Evolutionary conservation across 2,888 invertebrate genomes (phyloP), one percentile per base, ranked within the genome.

Genomic region (Pollenia amentaria): DNA sequence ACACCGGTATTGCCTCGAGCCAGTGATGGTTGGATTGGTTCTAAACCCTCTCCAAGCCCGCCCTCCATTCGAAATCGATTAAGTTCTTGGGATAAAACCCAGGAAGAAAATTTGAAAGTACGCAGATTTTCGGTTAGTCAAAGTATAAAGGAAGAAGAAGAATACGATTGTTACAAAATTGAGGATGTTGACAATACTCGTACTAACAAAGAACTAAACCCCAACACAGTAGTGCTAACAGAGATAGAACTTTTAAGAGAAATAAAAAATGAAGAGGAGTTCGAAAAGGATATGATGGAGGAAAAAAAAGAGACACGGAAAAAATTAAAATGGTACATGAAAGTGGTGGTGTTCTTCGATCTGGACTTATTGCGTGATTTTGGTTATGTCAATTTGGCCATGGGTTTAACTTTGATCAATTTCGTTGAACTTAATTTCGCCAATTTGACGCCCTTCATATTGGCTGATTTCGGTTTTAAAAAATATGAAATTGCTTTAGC

Each of bases 381-480:
- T 6, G 95, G 95, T 6, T 96, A 96, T 89, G 94, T 96, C 0
- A 96, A 96, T 90, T 93, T 96, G 69, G 96, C 96, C 94, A 90
- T 96, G 78, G 96, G 96, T n/a, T 94, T 96, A 55, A 96, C 96
- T 1, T 91, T 96, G 44, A 96, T 96, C 0, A 95, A 95, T 90
- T 96, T 96, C 90, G 95, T 95, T 21, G 96, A 96, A 91, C 90
- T 96, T 10, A 96, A 96, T 91, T 96, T 96, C 91, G 96, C 96
- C 14, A 94, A 96, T 73, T 90, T 96, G 76, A 96, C 96, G 0
- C 96, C 96, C 0, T 96, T 96, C 89, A 96, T 96, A 85, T 93
- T 96, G 8, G 94, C 94, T 42, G 96, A 96, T 88, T 95, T 95
- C 90, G 94, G 95, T 10, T 95, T 95, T 89, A 91, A 92, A 0